Evolutionary conservation across 2,113 vertebrate genomes (phyloP).

Genomic region (Oreochromis niloticus): DNA sequence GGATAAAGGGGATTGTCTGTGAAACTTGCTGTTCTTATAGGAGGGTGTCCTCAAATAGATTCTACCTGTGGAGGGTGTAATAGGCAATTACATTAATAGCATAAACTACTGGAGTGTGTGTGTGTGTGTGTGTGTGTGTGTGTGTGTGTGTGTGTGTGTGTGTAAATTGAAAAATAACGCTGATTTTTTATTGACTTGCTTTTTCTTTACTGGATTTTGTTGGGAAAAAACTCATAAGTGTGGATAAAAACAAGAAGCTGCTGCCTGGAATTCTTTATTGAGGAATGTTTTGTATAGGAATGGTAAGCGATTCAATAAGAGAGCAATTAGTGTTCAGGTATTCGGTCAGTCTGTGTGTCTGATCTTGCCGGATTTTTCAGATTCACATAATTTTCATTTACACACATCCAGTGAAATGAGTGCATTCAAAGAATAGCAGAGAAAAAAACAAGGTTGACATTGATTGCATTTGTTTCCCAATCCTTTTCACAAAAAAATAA

Average conservation of each 20-base stretch:
- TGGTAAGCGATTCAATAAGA: not conserved
- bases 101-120: not conserved
- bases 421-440: not conserved
- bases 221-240: not conserved
- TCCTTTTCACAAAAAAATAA: not conserved
- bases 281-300: not conserved
- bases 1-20: slow-evolving; percentile 22
- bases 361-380: not conserved
- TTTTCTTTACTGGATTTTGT: not conserved
- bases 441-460: not conserved
- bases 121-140: no score
- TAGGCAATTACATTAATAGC: not conserved
- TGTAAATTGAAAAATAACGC: not conserved
- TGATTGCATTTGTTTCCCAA: not conserved
- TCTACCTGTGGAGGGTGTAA: not conserved
- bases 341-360: not conserved
- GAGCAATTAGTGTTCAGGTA: not conserved
- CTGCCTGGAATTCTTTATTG: not conserved
- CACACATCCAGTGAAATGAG: not conserved
- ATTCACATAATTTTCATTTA: not conserved
- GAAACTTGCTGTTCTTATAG: slow-evolving; percentile 6
- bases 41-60: not conserved
- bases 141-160: not conserved
- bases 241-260: not conserved
- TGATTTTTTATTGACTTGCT: not conserved